Evolutionary conservation across 2,888 invertebrate genomes (phyloP).

Genomic region (Alcis repandata): DNA sequence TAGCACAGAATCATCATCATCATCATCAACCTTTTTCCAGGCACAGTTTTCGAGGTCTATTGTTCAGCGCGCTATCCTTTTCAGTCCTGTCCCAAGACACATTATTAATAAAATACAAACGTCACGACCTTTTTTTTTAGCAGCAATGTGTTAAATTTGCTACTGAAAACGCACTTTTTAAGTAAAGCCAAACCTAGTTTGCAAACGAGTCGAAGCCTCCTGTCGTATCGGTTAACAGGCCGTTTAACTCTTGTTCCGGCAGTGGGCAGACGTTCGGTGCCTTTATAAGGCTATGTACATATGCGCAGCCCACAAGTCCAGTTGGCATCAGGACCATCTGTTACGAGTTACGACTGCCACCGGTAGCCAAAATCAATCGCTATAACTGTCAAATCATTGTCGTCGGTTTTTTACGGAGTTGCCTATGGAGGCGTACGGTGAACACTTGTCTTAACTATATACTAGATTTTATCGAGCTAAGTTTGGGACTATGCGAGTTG

Average conservation of each 20-base stretch:
- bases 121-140: too few relatives aligned
- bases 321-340: slow-evolving; percentile 27
- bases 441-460: background rate
- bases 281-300: slow-evolving; percentile 24
- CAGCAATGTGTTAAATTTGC: too few relatives aligned
- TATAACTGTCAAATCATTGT: background rate
- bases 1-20: too few relatives aligned
- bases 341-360: slow-evolving; percentile 15
- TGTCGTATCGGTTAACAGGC: slow-evolving; percentile 10
- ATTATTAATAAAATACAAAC: too few relatives aligned
- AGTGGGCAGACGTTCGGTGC: slow-evolving; percentile 30
- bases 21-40: too few relatives aligned
- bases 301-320: slow-evolving; percentile 31
- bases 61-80: too few relatives aligned
- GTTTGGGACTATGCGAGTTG: too few relatives aligned
- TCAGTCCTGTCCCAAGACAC: too few relatives aligned
- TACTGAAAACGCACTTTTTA: background rate
- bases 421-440: background rate
- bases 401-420: slow-evolving; percentile 1
- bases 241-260: slow-evolving; percentile 27
- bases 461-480: background rate
- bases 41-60: too few relatives aligned
- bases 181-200: background rate
- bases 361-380: background rate
- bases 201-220: background rate